Conservation (phyloP, 2,888 invertebrate genomes). For the Sicus ferrugineus region DNA sequence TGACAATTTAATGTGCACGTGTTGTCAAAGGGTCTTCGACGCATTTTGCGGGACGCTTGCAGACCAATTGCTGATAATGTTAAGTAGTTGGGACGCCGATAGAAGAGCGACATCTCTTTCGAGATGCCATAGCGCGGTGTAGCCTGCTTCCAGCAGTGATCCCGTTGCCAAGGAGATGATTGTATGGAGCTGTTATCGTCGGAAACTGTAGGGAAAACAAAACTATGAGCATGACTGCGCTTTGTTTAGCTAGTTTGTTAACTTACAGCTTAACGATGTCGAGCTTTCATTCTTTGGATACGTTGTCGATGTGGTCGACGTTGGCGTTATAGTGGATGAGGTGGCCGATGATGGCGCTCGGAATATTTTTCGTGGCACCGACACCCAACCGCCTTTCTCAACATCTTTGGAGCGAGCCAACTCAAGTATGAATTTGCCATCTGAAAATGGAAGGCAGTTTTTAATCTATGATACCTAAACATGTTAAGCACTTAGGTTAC, state of each 20-base stretch:
- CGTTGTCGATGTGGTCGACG: slow-evolving; percentile 56
- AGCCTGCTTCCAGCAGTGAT: slow-evolving; percentile 88
- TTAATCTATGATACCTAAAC: no score
- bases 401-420: slow-evolving; percentile 79
- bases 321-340: slow-evolving; percentile 68
- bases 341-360: slow-evolving; percentile 80
- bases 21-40: slow-evolving; percentile 73
- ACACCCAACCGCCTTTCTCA: slow-evolving; percentile 86
- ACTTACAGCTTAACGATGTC: slow-evolving; percentile 81
- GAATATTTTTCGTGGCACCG: slow-evolving; percentile 86
- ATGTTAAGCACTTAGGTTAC: no score
- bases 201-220: slow-evolving; percentile 78
- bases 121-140: slow-evolving; percentile 78
- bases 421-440: slow-evolving; percentile 91
- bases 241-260: slow-evolving; percentile 1
- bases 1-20: slow-evolving; percentile 32
- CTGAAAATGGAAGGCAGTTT: no score
- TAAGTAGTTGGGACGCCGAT: slow-evolving; percentile 55
- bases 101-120: slow-evolving; percentile 75
- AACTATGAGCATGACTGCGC: background rate
- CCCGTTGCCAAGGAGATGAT: slow-evolving; percentile 90
- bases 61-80: slow-evolving; percentile 51
- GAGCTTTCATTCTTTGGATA: slow-evolving; percentile 76
- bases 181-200: slow-evolving; percentile 91
- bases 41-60: slow-evolving; percentile 65